Base-by-base conservation (phyloP, 2,888 invertebrate species). In the Taphrorychus bicolor region DNA sequence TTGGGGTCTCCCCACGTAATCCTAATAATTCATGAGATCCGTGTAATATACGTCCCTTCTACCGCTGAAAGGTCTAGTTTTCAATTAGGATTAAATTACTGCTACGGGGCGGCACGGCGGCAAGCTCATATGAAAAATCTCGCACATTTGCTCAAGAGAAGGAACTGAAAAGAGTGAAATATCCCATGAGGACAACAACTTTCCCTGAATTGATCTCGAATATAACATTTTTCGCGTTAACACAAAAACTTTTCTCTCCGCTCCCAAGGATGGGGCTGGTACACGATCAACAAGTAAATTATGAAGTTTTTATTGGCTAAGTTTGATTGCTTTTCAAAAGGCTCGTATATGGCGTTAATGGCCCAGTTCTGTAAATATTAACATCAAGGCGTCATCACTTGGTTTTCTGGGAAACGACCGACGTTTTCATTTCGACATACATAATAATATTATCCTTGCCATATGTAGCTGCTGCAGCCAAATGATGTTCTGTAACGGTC, bases 291-390 rank as follows among this genome's bases (percentile, higher is more conserved):
- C 66, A 66, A 66, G 66, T 66, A 56, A 42, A 66, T 66, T 66
- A 66, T 56, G 60, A 66, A 66, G 51, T 66, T 66, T 63, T 56
- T 66, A 66, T 66, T 59, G 54, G 53, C 21, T n/a, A 66, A 66
- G 66, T 66, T 66, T 66, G 54, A 66, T 66, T 61, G 51, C 56
- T 60, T 66, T 32, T 7, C 45, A 19, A 51, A 60, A 32, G 11
- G 32, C 32, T 32, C 32, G 32, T 32, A 32, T 32, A 32, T 32
- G 32, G 32, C 7, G 11, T 32, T 32, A 32, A 32, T 11, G 32
- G 7, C 32, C 32, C 32, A 32, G 11, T 32, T 32, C 32, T 32
- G 32, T 32, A 32, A 32, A 32, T 32, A 32, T 32, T 32, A 32
- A 11, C 3, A 7, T 32, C 9, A 32, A 32, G 32, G 9, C 32